These are phyloP conservation scores for Galeopterus variegatus DNA, from an alignment of 2,113 vertebrate species.

Conservation along the genomic window DNA sequence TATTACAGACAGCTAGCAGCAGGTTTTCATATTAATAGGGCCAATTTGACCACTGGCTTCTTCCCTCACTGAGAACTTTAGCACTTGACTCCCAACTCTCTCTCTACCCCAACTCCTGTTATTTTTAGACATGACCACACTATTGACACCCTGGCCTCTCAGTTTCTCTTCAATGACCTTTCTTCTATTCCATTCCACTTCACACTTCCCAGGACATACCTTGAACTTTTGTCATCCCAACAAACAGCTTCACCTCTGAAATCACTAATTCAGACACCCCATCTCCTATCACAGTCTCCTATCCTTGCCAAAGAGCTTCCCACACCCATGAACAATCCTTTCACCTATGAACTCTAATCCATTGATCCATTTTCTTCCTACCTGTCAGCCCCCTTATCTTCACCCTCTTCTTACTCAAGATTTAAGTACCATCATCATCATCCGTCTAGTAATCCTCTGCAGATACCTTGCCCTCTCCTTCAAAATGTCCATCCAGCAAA, in stretches of 20 bases:
- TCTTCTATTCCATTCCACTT: conserved; percentile 4
- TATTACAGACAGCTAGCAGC: background rate
- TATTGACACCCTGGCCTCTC: background rate
- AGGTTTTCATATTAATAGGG: background rate
- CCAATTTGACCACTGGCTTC: background rate
- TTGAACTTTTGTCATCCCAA: background rate
- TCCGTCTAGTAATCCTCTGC: background rate
- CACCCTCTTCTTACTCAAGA: background rate
- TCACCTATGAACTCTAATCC: background rate
- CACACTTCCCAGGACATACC: background rate
- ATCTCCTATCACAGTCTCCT: background rate
- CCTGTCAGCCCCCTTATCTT: background rate
- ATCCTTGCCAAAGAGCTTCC: background rate
- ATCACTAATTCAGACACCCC: background rate
- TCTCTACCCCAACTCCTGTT: background rate
- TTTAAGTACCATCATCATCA: background rate
- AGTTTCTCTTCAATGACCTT: background rate
- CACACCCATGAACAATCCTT: background rate
- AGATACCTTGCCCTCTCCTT: background rate
- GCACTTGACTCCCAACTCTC: background rate
- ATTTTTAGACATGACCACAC: background rate
- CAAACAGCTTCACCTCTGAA: background rate
- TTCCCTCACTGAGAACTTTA: background rate
- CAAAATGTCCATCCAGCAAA: background rate
- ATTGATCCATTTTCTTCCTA: background rate